phyloP scores from a whole-genome alignment of 2,888 invertebrate species.

The Yponomeuta evonymella region DNA sequence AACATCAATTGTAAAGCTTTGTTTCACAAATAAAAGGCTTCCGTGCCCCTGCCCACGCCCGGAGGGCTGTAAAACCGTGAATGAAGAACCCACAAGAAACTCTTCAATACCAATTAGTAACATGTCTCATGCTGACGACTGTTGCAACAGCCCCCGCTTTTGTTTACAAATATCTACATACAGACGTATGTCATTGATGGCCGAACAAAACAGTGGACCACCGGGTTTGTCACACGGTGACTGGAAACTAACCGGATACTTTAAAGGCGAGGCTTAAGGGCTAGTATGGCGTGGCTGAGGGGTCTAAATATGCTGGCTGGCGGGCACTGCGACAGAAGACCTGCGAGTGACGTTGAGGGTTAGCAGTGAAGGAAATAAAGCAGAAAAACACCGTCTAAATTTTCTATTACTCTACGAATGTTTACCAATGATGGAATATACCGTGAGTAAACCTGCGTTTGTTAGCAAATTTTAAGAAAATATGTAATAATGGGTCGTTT shows the following conservation, averaged over 20 bases:
- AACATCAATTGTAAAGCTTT: neutral
- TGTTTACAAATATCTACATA: conserved; percentile 16
- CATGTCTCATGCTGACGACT: neutral
- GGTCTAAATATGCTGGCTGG: neutral
- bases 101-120: neutral
- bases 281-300: conserved; percentile 5
- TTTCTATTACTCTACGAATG: too few relatives aligned
- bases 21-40: neutral
- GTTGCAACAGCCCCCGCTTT: neutral
- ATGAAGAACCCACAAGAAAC: neutral
- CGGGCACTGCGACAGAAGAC: neutral
- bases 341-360: neutral
- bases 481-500: too few relatives aligned
- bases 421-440: too few relatives aligned
- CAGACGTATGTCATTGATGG: conserved; percentile 13
- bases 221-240: neutral
- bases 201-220: conserved; percentile 12
- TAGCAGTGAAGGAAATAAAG: neutral
- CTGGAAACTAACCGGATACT: neutral
- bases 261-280: neutral
- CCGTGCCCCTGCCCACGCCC: neutral
- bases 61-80: neutral
- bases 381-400: neutral
- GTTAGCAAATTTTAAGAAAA: too few relatives aligned
- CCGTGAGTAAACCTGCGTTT: too few relatives aligned